Percentiles rank a stretch among this genome's conserved stretches.
Evolutionary conservation across 2,888 invertebrate species (phyloP).

Genomic region (Chesias legatella): DNA sequence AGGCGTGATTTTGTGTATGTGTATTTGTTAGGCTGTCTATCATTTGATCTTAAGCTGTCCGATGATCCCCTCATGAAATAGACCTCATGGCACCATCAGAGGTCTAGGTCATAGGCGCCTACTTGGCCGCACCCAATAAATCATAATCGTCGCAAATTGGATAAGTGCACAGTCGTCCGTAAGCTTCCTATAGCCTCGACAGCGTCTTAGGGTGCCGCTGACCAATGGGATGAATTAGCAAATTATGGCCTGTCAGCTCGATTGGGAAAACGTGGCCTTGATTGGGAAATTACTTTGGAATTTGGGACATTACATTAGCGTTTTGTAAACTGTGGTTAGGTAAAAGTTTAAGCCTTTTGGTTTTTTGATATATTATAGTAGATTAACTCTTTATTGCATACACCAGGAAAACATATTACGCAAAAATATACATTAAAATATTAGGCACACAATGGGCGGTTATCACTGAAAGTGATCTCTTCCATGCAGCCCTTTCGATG

Average conservation of each 20-base stretch:
- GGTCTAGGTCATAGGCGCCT: constrained; percentile 72
- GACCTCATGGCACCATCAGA: no score
- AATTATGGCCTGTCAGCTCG: constrained; percentile 16
- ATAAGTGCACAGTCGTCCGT: constrained; percentile 64
- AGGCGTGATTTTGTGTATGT: no score
- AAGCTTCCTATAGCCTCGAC: constrained; percentile 71
- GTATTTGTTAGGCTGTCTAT: no score
- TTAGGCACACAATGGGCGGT: no score
- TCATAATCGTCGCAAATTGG: constrained; percentile 75
- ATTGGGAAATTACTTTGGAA: constrained; percentile 11
- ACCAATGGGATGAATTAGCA: constrained; percentile 24
- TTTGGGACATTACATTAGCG: constrained; percentile 3
- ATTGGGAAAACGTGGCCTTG: constrained; percentile 15
- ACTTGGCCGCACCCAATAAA: constrained; percentile 63
- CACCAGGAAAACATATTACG: no score
- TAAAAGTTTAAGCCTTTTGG: no score
- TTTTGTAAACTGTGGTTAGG: not conserved
- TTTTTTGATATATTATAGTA: no score
- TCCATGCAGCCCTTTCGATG: no score
- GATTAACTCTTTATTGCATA: no score
- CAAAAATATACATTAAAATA: no score
- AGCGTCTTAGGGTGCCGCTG: constrained; percentile 52
- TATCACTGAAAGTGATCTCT: no score
- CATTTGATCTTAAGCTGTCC: not conserved
- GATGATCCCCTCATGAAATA: not conserved